These are phyloP conservation scores for Drosophila crucigera DNA, from an alignment of 2,888 invertebrate genomes.

Conservation along the genomic window DNA sequence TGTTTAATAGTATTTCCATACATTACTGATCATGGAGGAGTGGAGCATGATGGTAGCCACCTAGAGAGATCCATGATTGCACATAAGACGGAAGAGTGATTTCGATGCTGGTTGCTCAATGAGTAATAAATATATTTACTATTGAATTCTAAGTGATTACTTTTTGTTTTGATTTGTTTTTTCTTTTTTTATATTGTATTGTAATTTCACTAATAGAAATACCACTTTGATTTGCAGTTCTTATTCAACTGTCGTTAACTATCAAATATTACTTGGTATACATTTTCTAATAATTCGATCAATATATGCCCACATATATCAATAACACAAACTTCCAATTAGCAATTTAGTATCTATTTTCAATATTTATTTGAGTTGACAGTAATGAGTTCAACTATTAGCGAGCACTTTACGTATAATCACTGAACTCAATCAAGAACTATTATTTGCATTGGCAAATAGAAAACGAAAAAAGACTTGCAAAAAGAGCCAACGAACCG, in stretches of 20 bases:
- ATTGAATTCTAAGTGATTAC: neutral
- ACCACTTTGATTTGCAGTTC: neutral
- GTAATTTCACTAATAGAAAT: neutral
- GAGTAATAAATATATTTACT: no score
- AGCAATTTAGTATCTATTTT: neutral
- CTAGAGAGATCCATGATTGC: neutral
- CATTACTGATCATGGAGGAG: neutral
- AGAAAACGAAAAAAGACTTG: constrained; percentile 42
- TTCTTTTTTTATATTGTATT: neutral
- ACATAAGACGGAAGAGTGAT: neutral
- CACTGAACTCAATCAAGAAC: constrained; percentile 66
- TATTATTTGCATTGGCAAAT: constrained; percentile 69
- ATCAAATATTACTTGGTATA: neutral
- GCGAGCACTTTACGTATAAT: constrained; percentile 21
- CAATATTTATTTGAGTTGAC: constrained; percentile 3
- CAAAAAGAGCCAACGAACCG: constrained; percentile 21
- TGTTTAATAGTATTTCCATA: neutral
- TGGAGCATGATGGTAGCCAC: neutral
- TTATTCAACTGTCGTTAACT: neutral
- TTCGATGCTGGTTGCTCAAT: neutral
- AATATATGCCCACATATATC: neutral
- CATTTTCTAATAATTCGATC: neutral
- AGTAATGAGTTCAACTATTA: constrained; percentile 35
- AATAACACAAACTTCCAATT: constrained; percentile 1
- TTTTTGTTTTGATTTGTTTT: neutral